Evolutionary conservation across 1,140 invertebrate genomes (phyloP).

Genomic region (Hypothenemus hampei): DNA sequence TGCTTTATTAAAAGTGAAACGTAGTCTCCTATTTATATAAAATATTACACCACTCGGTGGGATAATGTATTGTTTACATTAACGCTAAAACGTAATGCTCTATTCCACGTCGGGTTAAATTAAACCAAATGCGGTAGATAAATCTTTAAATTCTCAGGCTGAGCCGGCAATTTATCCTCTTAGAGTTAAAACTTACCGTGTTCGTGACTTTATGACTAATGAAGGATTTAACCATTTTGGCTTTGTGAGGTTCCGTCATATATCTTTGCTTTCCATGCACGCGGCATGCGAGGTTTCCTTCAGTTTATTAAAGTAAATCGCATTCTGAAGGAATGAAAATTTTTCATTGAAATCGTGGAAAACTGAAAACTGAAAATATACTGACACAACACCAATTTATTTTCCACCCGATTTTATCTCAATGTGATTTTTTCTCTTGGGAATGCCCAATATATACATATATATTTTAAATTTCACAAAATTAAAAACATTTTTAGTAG

Average conservation of each 20-base stretch:
- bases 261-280: not conserved
- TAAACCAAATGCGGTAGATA: constrained; percentile 23
- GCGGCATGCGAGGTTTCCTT: not conserved
- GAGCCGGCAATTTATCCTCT: constrained; percentile 21
- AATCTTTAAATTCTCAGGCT: constrained; percentile 20
- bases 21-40: constrained; percentile 5
- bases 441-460: too few relatives aligned
- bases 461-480: too few relatives aligned
- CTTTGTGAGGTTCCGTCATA: constrained; percentile 4
- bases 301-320: too few relatives aligned
- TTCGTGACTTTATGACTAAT: constrained; percentile 20
- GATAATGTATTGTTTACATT: constrained; percentile 19
- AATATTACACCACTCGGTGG: constrained; percentile 3
- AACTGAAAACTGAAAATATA: too few relatives aligned
- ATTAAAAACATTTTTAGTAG: too few relatives aligned
- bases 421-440: too few relatives aligned
- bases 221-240: constrained; percentile 16
- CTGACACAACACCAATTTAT: too few relatives aligned
- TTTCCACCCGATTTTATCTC: too few relatives aligned
- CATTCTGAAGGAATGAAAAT: too few relatives aligned
- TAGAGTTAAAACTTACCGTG: constrained; percentile 16
- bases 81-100: constrained; percentile 6
- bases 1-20: not conserved
- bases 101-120: constrained; percentile 7
- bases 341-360: too few relatives aligned